Conservation (phyloP, 2,113 vertebrate species). For the Chaetops frenatus region DNA sequence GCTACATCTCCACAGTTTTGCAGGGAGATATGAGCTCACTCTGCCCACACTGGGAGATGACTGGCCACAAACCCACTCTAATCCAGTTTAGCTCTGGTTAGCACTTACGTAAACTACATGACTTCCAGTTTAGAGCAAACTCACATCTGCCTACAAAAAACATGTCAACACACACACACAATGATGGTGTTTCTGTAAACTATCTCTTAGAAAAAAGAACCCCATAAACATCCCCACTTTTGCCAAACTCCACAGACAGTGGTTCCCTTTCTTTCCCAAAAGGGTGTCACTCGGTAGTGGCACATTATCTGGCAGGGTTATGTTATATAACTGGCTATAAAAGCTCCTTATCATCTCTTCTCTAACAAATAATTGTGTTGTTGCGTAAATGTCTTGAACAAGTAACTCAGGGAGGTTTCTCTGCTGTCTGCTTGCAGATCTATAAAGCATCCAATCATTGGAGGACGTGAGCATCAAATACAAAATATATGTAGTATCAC, state of each 20-base stretch:
- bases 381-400: neutral
- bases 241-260: neutral
- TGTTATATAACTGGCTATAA: neutral
- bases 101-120: constrained; percentile 37
- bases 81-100: constrained; percentile 56
- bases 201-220: neutral
- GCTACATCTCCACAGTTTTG: neutral
- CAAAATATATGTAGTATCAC: neutral
- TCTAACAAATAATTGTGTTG: neutral
- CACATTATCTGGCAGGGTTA: neutral
- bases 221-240: neutral
- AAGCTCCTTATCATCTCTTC: neutral
- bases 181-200: neutral
- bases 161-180: neutral
- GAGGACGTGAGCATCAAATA: neutral
- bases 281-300: neutral
- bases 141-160: constrained; percentile 46
- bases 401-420: neutral
- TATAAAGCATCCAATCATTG: neutral
- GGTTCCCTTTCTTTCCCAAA: neutral
- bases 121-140: constrained; percentile 19
- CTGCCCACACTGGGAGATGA: constrained; percentile 34
- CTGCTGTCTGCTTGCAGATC: neutral
- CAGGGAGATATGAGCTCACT: constrained; percentile 41
- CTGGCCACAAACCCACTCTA: constrained; percentile 51